A percentile compares a stretch with the other conserved stretches of the same genome.
Conservation (phyloP, 2,888 invertebrate genomes). For the Merodon equestris region DNA sequence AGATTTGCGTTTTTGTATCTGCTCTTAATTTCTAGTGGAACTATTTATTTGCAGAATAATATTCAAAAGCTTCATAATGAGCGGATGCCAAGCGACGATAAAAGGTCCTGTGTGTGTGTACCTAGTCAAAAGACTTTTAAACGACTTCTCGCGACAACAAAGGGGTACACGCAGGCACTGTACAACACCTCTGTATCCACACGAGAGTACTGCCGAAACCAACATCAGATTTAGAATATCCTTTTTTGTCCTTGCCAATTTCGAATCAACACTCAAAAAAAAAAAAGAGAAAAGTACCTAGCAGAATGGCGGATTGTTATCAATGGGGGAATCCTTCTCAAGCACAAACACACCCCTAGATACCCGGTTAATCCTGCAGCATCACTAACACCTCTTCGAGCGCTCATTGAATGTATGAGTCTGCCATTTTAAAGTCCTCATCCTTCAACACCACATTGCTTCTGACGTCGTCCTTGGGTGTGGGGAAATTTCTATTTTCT, state of each 20-base stretch:
- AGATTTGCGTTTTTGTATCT: not conserved
- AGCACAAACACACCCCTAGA: constrained; percentile 16
- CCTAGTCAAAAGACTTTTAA: constrained; percentile 9
- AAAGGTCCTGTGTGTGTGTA: constrained; percentile 1
- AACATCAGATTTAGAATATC: constrained; percentile 4
- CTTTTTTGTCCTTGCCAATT: too few relatives aligned
- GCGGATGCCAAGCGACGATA: not conserved
- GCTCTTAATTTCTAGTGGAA: not conserved
- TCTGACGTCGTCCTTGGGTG: constrained; percentile 7
- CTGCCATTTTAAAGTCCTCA: constrained; percentile 63
- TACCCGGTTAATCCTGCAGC: constrained; percentile 29
- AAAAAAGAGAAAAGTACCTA: constrained; percentile 4
- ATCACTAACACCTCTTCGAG: constrained; percentile 50
- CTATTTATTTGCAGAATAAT: not conserved
- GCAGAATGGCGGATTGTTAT: constrained; percentile 37
- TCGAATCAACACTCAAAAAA: constrained; percentile 19
- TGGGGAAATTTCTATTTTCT: constrained; percentile 33
- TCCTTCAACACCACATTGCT: constrained; percentile 43
- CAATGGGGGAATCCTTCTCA: constrained; percentile 20
- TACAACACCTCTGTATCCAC: too few relatives aligned
- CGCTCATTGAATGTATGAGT: constrained; percentile 26
- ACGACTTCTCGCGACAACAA: too few relatives aligned
- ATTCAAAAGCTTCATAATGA: constrained; percentile 25
- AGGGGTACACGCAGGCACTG: constrained; percentile 6
- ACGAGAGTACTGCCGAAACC: too few relatives aligned